Percentiles rank a stretch among this genome's conserved stretches.
phyloP scores from a whole-genome alignment of 2,888 invertebrate genomes.

The Eupithecia subumbrata region DNA sequence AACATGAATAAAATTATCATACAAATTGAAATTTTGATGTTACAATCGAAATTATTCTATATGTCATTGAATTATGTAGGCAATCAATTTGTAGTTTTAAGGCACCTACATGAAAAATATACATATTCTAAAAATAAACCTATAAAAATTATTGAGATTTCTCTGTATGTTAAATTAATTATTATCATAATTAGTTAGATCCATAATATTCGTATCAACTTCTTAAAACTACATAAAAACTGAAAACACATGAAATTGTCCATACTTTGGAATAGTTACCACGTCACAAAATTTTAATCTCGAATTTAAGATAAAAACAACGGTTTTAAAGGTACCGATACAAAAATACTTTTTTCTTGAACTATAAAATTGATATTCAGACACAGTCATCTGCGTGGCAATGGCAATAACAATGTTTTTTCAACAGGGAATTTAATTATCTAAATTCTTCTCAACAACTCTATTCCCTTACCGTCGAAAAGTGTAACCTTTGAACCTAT shows the following conservation, averaged over 20 bases:
- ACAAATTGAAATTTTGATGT: neutral
- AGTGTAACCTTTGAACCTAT: neutral
- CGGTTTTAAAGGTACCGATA: neutral
- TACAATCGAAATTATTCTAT: neutral
- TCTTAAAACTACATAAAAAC: neutral
- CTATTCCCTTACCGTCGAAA: neutral
- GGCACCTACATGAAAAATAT: neutral
- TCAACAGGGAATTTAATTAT: neutral
- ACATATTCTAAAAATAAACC: neutral
- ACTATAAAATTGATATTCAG: neutral
- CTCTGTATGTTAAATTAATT: constrained; percentile 1
- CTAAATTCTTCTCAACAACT: neutral
- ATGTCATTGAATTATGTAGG: neutral
- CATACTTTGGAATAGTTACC: neutral
- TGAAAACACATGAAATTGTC: neutral
- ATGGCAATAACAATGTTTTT: neutral
- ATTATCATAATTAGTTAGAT: neutral
- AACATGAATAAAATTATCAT: neutral
- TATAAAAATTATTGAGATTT: constrained; percentile 15
- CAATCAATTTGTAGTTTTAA: neutral
- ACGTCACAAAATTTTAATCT: neutral
- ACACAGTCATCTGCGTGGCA: neutral
- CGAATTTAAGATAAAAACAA: neutral
- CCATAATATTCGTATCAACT: neutral
- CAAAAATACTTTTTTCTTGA: neutral